phyloP scores from a whole-genome alignment of 2,888 invertebrate species.

The Spodoptera picta region DNA sequence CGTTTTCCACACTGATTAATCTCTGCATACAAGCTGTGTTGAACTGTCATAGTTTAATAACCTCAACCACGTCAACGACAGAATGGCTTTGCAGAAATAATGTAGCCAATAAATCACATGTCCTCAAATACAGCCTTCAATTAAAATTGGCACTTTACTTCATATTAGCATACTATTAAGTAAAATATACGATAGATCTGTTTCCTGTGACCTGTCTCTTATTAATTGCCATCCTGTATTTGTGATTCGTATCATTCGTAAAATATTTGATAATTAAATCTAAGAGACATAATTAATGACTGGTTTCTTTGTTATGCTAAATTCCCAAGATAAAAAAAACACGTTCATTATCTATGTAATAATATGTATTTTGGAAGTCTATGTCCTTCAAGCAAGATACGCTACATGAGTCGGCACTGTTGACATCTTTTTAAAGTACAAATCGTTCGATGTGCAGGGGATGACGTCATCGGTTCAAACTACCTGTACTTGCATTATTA shows the following conservation, averaged over 20 bases:
- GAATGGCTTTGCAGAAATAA: conserved; percentile 5
- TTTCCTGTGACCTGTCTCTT: conserved; percentile 18
- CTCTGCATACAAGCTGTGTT: neutral
- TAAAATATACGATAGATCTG: neutral
- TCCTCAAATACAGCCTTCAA: conserved; percentile 14
- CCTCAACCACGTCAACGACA: neutral
- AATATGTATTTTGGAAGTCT: conserved; percentile 18
- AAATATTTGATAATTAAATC: conserved; percentile 3
- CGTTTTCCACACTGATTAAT: neutral
- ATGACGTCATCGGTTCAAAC: conserved; percentile 20
- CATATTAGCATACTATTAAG: conserved; percentile 1
- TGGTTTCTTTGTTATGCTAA: conserved; percentile 8
- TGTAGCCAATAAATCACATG: neutral
- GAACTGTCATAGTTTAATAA: neutral
- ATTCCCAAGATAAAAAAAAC: conserved; percentile 13
- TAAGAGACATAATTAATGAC: conserved; percentile 14
- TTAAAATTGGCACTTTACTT: neutral
- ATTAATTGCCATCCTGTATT: conserved; percentile 1
- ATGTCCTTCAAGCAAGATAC: conserved; percentile 14
- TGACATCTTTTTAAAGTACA: conserved; percentile 14
- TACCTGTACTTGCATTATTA: conserved; percentile 16
- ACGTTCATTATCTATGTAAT: conserved; percentile 23
- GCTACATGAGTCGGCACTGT: conserved; percentile 11
- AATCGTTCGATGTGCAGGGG: conserved; percentile 12
- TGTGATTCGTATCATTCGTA: conserved; percentile 5